Base-by-base conservation (phyloP, 2,113 vertebrate species). In the Lophura nycthemera region DNA sequence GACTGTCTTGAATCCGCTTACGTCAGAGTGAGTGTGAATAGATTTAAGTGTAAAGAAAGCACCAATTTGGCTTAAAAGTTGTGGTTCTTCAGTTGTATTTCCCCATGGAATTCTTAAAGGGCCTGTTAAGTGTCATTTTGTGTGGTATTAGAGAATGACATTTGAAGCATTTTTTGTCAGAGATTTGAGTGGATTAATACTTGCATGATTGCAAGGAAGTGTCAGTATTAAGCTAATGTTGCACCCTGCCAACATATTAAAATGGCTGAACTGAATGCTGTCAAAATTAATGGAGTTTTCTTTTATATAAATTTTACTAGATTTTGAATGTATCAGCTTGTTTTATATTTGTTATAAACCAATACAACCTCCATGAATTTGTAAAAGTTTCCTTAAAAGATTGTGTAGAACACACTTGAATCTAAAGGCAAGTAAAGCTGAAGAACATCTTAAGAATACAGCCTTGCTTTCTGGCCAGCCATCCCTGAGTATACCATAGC, bases 1-100 rank as follows among this genome's bases (percentile, higher is more conserved):
- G 67, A 47, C 78, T 92, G 84, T 92, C 64, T 88, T 90, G 92
- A 96, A 91, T 89, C 38, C 0, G 20, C 84, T 87, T 89, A 50
- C 8, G 72, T 13, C 77, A 93, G 72, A 60, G 11, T 67, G 42
- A 83, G 13, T 71, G 65, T 50, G 88, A 91, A 72, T 45, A 59
- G 34, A 83, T 71, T 69, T 84, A 91, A 90, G n/a, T 67, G 20
- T 78, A 70, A 92, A 94, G 83, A 84, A 92, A 89, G 34, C 57
- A 71, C 21, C 73, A 69, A 57, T 65, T 64, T 72, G n/a, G 18
- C 89, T 94, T 61, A 67, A 82, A 50, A 50, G 45, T 71, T 75
- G 29, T 88, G 59, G 88, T 94, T 86, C 47, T 65, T 95, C 76
- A 56, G 18, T 45, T 88, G 11, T 29, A 14, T 67, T 5, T 29